Percentiles rank a stretch among this genome's conserved stretches.
Conservation (phyloP, 2,797 vertebrate species). For the Syndactyla subalaris region DNA sequence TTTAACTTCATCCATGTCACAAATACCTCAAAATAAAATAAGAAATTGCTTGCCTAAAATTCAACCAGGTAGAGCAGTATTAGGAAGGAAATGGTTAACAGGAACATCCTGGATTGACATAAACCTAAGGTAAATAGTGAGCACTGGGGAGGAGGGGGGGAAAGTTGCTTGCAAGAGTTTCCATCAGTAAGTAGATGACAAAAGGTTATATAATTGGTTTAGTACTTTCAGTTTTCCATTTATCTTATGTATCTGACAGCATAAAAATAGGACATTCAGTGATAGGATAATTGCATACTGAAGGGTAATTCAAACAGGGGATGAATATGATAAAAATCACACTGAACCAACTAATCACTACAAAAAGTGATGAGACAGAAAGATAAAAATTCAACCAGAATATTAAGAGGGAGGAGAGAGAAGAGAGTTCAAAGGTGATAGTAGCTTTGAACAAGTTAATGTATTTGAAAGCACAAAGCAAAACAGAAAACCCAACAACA, state of each 20-base stretch:
- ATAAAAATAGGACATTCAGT: slow-evolving; percentile 74
- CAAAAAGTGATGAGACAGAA: slow-evolving; percentile 61
- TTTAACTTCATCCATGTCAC: background rate
- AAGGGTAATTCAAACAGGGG: slow-evolving; percentile 75
- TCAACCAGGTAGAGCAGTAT: background rate
- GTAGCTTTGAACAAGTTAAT: background rate
- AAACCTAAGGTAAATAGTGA: slow-evolving; percentile 64
- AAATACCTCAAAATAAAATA: background rate
- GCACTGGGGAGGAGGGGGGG: background rate
- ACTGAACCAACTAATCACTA: slow-evolving; percentile 73
- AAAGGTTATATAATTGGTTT: slow-evolving; percentile 74
- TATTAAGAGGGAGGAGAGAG: slow-evolving; percentile 26
- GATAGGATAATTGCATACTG: slow-evolving; percentile 79
- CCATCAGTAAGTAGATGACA: slow-evolving; percentile 67
- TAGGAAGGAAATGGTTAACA: slow-evolving; percentile 60
- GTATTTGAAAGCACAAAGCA: background rate
- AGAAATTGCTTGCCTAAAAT: background rate
- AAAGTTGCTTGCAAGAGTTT: slow-evolving; percentile 7
- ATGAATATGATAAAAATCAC: slow-evolving; percentile 75
- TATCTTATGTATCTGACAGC: slow-evolving; percentile 75
- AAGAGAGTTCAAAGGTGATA: slow-evolving; percentile 56
- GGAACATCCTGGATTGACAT: slow-evolving; percentile 2
- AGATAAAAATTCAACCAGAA: slow-evolving; percentile 70
- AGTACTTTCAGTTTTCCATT: slow-evolving; percentile 73
- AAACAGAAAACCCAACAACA: background rate